Base-by-base conservation (phyloP, 2,888 invertebrate species). In the Tineola bisselliella region DNA sequence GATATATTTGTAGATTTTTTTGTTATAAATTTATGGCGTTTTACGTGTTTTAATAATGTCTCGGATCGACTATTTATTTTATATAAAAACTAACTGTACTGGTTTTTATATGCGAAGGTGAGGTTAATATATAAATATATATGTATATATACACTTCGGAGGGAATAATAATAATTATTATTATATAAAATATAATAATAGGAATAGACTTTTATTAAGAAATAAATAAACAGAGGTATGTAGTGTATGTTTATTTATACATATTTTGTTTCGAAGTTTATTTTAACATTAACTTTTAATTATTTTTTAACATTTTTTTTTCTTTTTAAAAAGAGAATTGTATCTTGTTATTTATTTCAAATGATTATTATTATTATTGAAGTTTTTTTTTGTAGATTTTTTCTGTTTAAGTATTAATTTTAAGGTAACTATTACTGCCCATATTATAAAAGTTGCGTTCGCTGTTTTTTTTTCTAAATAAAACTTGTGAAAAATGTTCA, bases 321-420 rank as follows among this genome's bases (percentile, higher is more conserved):
- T 25, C 25, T 25, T 25, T 25, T 25, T 4, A 25, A 70, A 77
- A 80, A 79, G 72, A 77, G 70, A 73, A 76, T 70, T 81, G 80
- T 82, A 84, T 82, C 77, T 84, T 86, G 87, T 87, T 87, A 87
- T 87, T 87, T 87, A 87, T 87, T 87, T 86, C 81, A 87, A 84
- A 86, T 84, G 86, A 86, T 84, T 84, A 84, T 84, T 76, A 84
- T 80, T 77, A 84, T 80, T 82, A 83, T 80, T 77, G 76, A 80
- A 78, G 84, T 77, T 86, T 84, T 79, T 79, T 79, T 44, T 30
- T 60, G 48, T 84, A 84, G 82, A 74, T 74, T 75, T 71, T n/a
- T 65, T 58, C n/a, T 19, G 69, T 71, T 75, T 84, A 84, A 81
- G 77, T 83, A 84, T 82, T 86, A 84, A 80, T 75, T 79, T 84